Conservation (phyloP, 2,113 vertebrate species). For the Mola mola region DNA sequence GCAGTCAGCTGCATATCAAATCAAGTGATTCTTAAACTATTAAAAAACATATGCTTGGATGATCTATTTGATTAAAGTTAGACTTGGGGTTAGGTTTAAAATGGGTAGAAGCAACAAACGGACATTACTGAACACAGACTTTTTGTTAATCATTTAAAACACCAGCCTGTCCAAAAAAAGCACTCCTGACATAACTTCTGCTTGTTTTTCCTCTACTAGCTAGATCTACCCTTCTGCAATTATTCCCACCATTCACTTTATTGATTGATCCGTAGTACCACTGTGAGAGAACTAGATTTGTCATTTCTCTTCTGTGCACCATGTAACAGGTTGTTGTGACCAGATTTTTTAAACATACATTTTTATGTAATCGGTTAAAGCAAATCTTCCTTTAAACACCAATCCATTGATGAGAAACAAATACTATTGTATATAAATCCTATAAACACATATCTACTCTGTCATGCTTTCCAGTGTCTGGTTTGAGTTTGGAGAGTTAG, state of each 20-base stretch:
- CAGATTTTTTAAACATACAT: neutral
- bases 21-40: no score
- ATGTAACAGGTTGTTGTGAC: neutral
- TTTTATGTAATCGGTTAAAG: no score
- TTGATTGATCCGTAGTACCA: neutral
- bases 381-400: neutral
- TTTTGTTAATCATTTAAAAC: conserved; percentile 1
- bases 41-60: no score
- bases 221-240: neutral
- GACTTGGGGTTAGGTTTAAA: neutral
- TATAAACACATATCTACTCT: no score
- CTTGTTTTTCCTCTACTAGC: neutral
- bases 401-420: no score
- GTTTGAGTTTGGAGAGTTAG: no score
- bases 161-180: neutral
- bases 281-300: neutral
- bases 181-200: conserved; percentile 7
- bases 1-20: no score
- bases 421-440: no score
- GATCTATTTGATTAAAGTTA: conserved; percentile 3
- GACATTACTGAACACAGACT: neutral
- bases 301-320: neutral
- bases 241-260: neutral
- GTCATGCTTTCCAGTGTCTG: no score
- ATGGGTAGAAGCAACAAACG: conserved; percentile 3